phyloP scores from a whole-genome alignment of 1,140 invertebrate species.

The Brachionus calyciflorus region DNA sequence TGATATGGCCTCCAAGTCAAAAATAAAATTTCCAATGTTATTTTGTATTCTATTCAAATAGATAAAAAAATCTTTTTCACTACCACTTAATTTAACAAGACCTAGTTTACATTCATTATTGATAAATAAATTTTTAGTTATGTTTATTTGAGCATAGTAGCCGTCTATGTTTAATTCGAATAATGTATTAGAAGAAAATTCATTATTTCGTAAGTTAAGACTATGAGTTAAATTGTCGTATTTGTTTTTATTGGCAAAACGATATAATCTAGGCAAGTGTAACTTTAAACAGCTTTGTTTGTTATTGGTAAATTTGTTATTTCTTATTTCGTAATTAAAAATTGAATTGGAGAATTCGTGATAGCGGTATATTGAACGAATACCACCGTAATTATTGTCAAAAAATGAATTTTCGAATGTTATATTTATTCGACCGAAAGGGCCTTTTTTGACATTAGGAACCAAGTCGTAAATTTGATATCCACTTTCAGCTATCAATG shows the following conservation, averaged over 20 bases:
- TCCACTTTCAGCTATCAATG: slow-evolving; percentile 67
- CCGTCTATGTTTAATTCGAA: slow-evolving; percentile 66
- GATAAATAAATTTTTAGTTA: slow-evolving; percentile 78
- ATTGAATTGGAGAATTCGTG: slow-evolving; percentile 41
- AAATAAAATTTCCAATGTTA: slow-evolving; percentile 77
- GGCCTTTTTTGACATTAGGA: slow-evolving; percentile 50
- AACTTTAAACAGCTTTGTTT: slow-evolving; percentile 15
- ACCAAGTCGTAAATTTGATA: slow-evolving; percentile 48
- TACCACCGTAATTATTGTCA: slow-evolving; percentile 52
- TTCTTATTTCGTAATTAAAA: slow-evolving; percentile 13
- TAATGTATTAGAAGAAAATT: slow-evolving; percentile 5
- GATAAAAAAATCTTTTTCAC: slow-evolving; percentile 88
- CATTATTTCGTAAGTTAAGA: slow-evolving; percentile 1
- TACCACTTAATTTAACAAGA: slow-evolving; percentile 80
- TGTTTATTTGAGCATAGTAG: slow-evolving; percentile 75
- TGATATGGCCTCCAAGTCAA: slow-evolving; percentile 82
- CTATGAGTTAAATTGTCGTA: slow-evolving; percentile 21
- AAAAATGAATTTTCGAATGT: slow-evolving; percentile 54
- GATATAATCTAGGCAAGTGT: background rate
- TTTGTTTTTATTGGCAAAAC: slow-evolving; percentile 25
- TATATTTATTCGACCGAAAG: slow-evolving; percentile 48
- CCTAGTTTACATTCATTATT: slow-evolving; percentile 81
- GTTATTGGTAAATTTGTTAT: slow-evolving; percentile 45
- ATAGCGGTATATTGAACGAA: slow-evolving; percentile 41
- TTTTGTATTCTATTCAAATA: slow-evolving; percentile 71